Base-by-base conservation (phyloP, 2,888 invertebrate species). In the Drosophila merina region DNA sequence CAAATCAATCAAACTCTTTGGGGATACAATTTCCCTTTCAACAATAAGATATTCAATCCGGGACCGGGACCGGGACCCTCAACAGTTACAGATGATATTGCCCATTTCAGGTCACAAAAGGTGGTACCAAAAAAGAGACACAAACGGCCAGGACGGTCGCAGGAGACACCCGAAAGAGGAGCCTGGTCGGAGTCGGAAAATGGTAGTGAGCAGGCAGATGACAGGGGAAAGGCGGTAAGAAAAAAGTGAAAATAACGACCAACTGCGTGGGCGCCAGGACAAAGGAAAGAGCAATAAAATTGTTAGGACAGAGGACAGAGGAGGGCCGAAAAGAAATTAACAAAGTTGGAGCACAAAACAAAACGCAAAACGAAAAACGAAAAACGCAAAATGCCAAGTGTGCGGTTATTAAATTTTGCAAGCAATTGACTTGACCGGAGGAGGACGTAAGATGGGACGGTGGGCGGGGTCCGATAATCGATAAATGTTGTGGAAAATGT, bases 401-500 rank as follows among this genome's bases (percentile, higher is more conserved):
- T 72, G 71, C 63, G 57, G 64, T 60, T 73, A 74, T 77, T 66
- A 74, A 79, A 75, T 66, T 85, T 74, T 71, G 58, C 72, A 71
- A 85, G 59, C 76, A 76, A 82, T 75, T 75, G 71, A 72, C 69
- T 75, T 59, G 55, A 54, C 58, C 58, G 72, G 64, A 40, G 40
- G 7, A 48, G 66, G 33, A 68, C 42, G 33, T 48, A 62, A 57
- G 20, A 33, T 7, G 30, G 40, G 57, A 7, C 42, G 3, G 40
- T 20, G 30, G 12, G 31, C 42, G 31, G 33, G 25, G 59, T 10
- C 68, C 83, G 68, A 82, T 86, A 82, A 82, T 87, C 82, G 75
- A 82, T 82, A 87, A 82, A 82, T 75, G 77, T 76, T 72, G 72
- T 72, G 71, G 75, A 76, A 79, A 81, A 74, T 72, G 47, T 57